Base-by-base conservation (phyloP, 2,113 vertebrate species). In the Puffinus mauretanicus region DNA sequence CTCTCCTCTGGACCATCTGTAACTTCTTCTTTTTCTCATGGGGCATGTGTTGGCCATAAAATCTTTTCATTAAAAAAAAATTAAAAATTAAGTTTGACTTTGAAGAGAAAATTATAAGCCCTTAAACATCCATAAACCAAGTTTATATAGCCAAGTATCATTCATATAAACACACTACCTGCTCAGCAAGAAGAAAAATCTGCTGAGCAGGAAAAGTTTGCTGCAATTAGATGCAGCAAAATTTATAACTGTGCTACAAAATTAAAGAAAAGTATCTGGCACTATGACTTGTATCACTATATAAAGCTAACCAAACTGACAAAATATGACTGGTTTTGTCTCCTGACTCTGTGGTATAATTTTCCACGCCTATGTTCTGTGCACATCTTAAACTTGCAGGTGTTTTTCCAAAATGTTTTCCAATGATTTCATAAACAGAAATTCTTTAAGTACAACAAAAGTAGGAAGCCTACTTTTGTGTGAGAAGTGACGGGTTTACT, bases 1-100 rank as follows among this genome's bases (percentile, higher is more conserved):
- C 83, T 96, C 89, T 98, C 94, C 91, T 90, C 95, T 96, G 94
- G 80, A 97, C 96, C 96, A 98, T 95, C 97, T 98, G 97, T 82
- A 88, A 93, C 88, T 92, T 84, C 72, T 90, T 96, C 90, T 65
- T 96, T 97, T 94, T 86, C 73, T 97, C 91, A 61, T 54, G 88
- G 73, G 96, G 92, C 76, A 93, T 96, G 78, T 91, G 92, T 90
- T 91, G 91, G 93, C 88, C 92, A 64, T 90, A 73, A 95, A 96
- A 79, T 92, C 54, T 91, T 91, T 87, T 77, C 70, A 94, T 97
- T 88, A 94, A 38, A 76, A 77, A 75, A 75, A 49, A 54, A 55
- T 15, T 54, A 46, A 90, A 93, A 96, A 75, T 46, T 40, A 87
- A 49, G 24, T 38, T 78, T 13, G 10, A 84, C 42, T 67, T 82